These are phyloP conservation scores for Clamator glandarius DNA, from an alignment of 2,797 vertebrate species.

Conservation along the genomic window DNA sequence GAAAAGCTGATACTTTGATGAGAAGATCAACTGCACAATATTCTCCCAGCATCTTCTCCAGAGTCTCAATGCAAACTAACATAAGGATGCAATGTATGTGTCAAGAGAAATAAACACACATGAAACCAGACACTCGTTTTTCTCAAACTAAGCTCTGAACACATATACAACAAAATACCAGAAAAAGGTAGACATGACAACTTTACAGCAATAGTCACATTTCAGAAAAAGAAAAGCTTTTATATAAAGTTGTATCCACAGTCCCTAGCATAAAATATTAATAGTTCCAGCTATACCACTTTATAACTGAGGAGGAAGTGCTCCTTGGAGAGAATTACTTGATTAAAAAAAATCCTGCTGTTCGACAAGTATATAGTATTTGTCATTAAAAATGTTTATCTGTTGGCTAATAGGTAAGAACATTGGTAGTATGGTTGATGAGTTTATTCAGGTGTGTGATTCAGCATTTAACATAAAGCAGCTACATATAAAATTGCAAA, in stretches of 20 bases:
- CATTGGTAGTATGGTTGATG: neutral
- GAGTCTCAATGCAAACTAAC: constrained; percentile 62
- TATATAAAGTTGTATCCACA: constrained; percentile 38
- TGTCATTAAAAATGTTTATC: constrained; percentile 34
- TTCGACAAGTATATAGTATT: constrained; percentile 5
- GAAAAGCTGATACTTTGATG: constrained; percentile 57
- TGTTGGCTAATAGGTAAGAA: neutral
- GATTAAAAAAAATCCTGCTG: neutral
- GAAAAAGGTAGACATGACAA: constrained; percentile 23
- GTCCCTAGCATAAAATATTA: constrained; percentile 56
- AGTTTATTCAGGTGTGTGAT: neutral
- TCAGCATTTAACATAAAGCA: neutral
- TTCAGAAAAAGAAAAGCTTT: constrained; percentile 52
- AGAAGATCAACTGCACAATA: constrained; percentile 55
- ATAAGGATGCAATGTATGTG: neutral
- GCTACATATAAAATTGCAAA: neutral
- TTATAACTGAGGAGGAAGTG: neutral
- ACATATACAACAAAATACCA: constrained; percentile 6
- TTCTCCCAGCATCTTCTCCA: constrained; percentile 57
- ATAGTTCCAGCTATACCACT: neutral
- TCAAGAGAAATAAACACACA: constrained; percentile 68
- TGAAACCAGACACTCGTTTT: constrained; percentile 58
- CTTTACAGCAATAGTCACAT: constrained; percentile 29
- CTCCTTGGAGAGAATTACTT: neutral
- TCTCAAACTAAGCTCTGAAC: constrained; percentile 40